Percentiles rank a stretch among this genome's conserved stretches.
phyloP scores from a whole-genome alignment of 2,797 vertebrate species.

The Syngnathus rostellatus region DNA sequence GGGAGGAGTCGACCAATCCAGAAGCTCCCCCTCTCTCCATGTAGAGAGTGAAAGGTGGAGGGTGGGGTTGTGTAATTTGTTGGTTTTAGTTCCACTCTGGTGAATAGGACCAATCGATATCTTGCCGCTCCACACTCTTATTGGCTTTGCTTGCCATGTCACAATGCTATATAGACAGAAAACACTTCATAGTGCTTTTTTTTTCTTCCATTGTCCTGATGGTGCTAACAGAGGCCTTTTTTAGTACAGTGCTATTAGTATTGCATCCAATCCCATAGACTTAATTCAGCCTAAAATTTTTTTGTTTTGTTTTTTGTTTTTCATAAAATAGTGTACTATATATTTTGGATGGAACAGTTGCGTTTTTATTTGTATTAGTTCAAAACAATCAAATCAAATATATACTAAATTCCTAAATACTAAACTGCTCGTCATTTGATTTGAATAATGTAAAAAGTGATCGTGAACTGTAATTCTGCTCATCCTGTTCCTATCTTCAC shows the following conservation, averaged over 20 bases:
- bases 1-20: not conserved
- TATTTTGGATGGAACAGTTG: not conserved
- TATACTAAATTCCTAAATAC: too few relatives aligned
- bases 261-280: not conserved
- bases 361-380: not conserved
- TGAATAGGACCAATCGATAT: slow-evolving; percentile 68
- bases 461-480: slow-evolving; percentile 47
- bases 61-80: slow-evolving; percentile 60
- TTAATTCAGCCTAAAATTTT: too few relatives aligned
- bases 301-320: not conserved
- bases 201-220: slow-evolving; percentile 23
- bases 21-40: slow-evolving; percentile 17
- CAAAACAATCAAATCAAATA: not conserved
- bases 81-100: slow-evolving; percentile 72
- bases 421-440: not conserved
- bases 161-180: slow-evolving; percentile 60
- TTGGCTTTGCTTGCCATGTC: slow-evolving; percentile 63
- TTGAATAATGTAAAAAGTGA: not conserved
- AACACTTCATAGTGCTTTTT: slow-evolving; percentile 57
- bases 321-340: not conserved
- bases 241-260: slow-evolving; percentile 14
- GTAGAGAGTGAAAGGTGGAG: slow-evolving; percentile 45
- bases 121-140: slow-evolving; percentile 57
- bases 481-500: slow-evolving; percentile 63
- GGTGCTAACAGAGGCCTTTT: slow-evolving; percentile 31